phyloP scores from a whole-genome alignment of 2,888 invertebrate species.

The Notodonta ziczac region DNA sequence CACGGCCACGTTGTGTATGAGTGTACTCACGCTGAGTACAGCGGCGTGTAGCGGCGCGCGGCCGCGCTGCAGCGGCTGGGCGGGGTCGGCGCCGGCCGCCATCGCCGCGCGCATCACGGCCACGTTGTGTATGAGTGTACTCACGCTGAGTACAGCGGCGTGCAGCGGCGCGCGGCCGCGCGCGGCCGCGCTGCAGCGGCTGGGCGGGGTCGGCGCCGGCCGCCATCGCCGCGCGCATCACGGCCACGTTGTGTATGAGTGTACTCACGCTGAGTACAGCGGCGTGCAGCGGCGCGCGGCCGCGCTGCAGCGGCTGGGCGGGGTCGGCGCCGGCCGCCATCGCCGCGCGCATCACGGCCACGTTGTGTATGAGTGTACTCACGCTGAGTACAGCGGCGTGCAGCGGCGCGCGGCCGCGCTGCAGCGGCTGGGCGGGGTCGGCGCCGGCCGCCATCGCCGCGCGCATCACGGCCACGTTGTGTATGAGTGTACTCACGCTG shows the following conservation, averaged over 20 bases:
- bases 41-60: too few relatives aligned
- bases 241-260: conserved; percentile 46
- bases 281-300: conserved; percentile 84
- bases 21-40: too few relatives aligned
- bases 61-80: too few relatives aligned
- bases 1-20: too few relatives aligned
- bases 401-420: too few relatives aligned
- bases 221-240: conserved; percentile 95
- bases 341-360: conserved; percentile 92
- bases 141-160: conserved; percentile 93
- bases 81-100: too few relatives aligned
- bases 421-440: too few relatives aligned
- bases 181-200: conserved; percentile 9
- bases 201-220: conserved; percentile 88
- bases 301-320: conserved; percentile 33
- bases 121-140: conserved; percentile 42
- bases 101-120: too few relatives aligned
- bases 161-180: conserved; percentile 72
- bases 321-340: conserved; percentile 92
- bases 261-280: conserved; percentile 91
- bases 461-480: too few relatives aligned
- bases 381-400: conserved; percentile 74
- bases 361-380: conserved; percentile 52
- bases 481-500: conserved; percentile 85
- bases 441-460: too few relatives aligned